These are phyloP conservation scores for Pseudococcus jackbeardsleyi DNA, from an alignment of 2,888 invertebrate genomes.

Conservation along the genomic window DNA sequence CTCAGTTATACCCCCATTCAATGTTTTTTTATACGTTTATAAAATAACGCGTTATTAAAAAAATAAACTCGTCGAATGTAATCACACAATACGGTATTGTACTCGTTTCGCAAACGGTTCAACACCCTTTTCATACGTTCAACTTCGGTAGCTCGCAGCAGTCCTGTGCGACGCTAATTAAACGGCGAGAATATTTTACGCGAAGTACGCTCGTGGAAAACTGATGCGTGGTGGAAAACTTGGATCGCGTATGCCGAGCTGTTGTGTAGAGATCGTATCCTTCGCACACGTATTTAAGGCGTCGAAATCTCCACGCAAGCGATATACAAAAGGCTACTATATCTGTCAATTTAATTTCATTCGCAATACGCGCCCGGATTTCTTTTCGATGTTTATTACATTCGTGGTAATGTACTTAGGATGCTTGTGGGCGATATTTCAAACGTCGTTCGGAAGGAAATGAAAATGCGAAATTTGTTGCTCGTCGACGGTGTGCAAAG, in stretches of 20 bases:
- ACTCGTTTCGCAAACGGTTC: slow-evolving; percentile 19
- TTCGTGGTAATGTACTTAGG: slow-evolving; percentile 35
- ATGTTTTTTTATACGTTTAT: neutral
- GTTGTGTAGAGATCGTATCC: neutral
- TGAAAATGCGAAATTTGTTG: slow-evolving; percentile 29
- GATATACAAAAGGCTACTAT: neutral
- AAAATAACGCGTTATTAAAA: slow-evolving; percentile 18
- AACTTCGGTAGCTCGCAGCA: slow-evolving; percentile 20
- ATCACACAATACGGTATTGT: slow-evolving; percentile 13
- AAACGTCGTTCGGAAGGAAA: neutral
- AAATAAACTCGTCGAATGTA: slow-evolving; percentile 28
- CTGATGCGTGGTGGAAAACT: slow-evolving; percentile 28
- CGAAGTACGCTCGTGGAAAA: slow-evolving; percentile 30
- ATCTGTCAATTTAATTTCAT: slow-evolving; percentile 41
- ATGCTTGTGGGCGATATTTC: slow-evolving; percentile 22
- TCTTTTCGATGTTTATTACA: slow-evolving; percentile 31
- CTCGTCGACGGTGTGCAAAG: neutral
- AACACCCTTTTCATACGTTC: slow-evolving; percentile 30
- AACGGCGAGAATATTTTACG: slow-evolving; percentile 22
- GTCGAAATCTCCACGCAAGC: neutral
- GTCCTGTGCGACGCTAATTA: slow-evolving; percentile 36
- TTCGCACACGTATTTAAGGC: neutral
- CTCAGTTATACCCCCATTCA: neutral
- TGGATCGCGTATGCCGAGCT: neutral
- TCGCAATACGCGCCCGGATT: slow-evolving; percentile 10